Base-by-base conservation (phyloP, 92 coral and sea anemone species). In the Heliopora coerulea region DNA sequence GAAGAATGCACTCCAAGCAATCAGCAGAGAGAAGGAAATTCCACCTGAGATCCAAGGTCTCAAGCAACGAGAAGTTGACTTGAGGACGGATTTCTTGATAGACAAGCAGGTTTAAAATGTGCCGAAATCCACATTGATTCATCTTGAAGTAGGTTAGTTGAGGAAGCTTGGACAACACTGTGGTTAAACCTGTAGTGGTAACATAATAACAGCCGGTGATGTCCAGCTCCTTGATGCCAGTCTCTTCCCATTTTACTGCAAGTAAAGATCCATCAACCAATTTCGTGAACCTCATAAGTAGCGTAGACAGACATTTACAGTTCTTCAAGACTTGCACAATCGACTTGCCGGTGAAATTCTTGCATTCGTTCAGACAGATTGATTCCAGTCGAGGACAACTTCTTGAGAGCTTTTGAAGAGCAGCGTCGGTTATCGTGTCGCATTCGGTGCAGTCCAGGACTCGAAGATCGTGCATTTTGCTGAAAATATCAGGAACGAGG, bases 111-210 rank as follows among this genome's bases (percentile, higher is more conserved):
- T 95, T 91, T 17, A 95, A 79, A 65, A 95, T 95, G 65, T 95
- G 99, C 35, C 99, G 81, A 78, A 95, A 95, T 15, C 99, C 99
- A 56, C 99, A 95, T 68, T 95, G 99, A 60, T 95, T 95, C 99
- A 95, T 95, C 81, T 95, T 95, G 80, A 95, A 90, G 66, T 95
- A 95, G 77, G 86, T 90, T 41, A 95, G 77, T 46, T 81, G 86
- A 1, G 99, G 97, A 29, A 95, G 82, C 56, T 96, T 83, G 49
- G 96, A 83, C 46, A 95, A 61, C 35, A 91, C 86, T 54, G 86
- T 90, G 3, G 99, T 90, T 58, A 95, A 84, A 3, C 99, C 99
- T 6, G 99, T 95, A 15, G 99, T 90, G 13, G 99, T 95, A 42
- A 95, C 91, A 75, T 87, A 95, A 70, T 95, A 95, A 59, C 99